Evolutionary conservation across 2,797 vertebrate species (phyloP).

Genomic region (Hoplostethus mediterraneus): DNA sequence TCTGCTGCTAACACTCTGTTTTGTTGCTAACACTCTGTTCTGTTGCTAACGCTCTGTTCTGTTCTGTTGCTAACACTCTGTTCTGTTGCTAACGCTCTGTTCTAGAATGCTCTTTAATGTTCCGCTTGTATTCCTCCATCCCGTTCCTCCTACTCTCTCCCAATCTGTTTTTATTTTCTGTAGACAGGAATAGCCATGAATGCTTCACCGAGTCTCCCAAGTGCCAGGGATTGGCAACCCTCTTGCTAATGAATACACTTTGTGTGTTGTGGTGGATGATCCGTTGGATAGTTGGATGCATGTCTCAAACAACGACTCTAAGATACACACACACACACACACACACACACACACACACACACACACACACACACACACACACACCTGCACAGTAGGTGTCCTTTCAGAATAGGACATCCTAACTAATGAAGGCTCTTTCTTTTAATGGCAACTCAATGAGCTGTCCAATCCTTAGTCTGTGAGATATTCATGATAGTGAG

Average conservation of each 20-base stretch:
- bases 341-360: conserved; percentile 7
- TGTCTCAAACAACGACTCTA: conserved; percentile 45
- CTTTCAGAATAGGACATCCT: conserved; percentile 50
- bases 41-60: too few relatives aligned
- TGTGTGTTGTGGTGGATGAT: conserved; percentile 42
- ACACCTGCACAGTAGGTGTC: conserved; percentile 39
- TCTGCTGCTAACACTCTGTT: too few relatives aligned
- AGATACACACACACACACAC: conserved; percentile 20
- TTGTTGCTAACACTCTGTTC: too few relatives aligned
- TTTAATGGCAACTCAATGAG: conserved; percentile 73
- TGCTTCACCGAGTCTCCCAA: conserved; percentile 60
- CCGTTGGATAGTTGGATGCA: conserved; percentile 54
- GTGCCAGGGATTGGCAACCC: conserved; percentile 52
- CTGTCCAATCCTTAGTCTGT: conserved; percentile 53
- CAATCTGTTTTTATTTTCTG: conserved; percentile 69
- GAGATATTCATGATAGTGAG: conserved; percentile 54
- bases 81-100: conserved; percentile 28
- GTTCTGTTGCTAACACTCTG: too few relatives aligned
- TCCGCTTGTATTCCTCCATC: conserved; percentile 62
- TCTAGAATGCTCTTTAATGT: conserved; percentile 65
- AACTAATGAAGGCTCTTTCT: conserved; percentile 64
- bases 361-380: conserved; percentile 25
- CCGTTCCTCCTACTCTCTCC: conserved; percentile 43
- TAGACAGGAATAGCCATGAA: conserved; percentile 46
- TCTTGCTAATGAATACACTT: conserved; percentile 62